Evolutionary conservation across 2,113 vertebrate species (phyloP), one percentile per base, ranked within the genome.

Genomic region (Xenotilapia flavipinnis): DNA sequence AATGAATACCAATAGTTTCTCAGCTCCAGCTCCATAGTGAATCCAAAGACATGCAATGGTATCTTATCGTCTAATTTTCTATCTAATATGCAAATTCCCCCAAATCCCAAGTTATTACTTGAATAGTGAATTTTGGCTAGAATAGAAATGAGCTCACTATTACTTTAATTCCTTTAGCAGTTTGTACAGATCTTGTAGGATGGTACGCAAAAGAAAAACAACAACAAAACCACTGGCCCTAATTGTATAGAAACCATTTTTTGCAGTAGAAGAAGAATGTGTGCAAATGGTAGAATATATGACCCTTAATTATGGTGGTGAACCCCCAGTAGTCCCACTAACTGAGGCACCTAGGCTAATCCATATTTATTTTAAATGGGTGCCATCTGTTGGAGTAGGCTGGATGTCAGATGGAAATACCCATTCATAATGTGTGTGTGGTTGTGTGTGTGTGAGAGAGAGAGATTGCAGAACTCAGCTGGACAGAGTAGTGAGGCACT

Each of bases 291-390:
- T 73, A 42, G 28, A 80, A 51, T 83, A 45, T 83, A 42, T 86
- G 81, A 89, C 65, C 84, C 42, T 84, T 88, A 80, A 83, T 91
- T 92, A 88, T 75, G 73, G 54, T 60, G 3, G 80, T 60, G 60
- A 90, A 82, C 73, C 75, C 90, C 81, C 83, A 28, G 85, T 45
- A 56, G 83, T 49, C 84, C 83, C 88, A 82, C 91, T 86, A 53
- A 23, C 80, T 47, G 80, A 86, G 88, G 89, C 91, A 91, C 91
- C 85, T 42, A 90, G 87, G 84, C 86, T 95, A 95, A 95, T 95
- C 92, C 89, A 90, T 93, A 90, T 95, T 94, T 93, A 91, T 91
- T 92, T 90, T 85, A 93, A 96, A 94, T 94, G 93, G 82, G 12
- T 87, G 87, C 95, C 95, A 95, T 95, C 94, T 95, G 94, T 92